phyloP scores from a whole-genome alignment of 2,888 invertebrate species.

The Gnatocerus cornutus region DNA sequence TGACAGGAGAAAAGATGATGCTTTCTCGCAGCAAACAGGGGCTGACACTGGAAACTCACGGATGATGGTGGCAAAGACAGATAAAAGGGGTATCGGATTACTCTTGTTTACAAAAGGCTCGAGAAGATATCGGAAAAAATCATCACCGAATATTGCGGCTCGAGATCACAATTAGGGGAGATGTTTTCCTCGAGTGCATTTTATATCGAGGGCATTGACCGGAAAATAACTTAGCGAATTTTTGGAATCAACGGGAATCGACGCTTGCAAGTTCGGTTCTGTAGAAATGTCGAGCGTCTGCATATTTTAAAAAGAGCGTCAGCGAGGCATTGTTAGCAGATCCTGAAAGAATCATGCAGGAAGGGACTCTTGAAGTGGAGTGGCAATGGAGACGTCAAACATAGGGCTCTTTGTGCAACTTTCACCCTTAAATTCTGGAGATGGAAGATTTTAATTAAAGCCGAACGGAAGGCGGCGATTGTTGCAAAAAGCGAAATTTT shows the following conservation, averaged over 20 bases:
- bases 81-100: constrained; percentile 48
- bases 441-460: neutral
- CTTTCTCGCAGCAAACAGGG: constrained; percentile 37
- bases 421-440: constrained; percentile 2
- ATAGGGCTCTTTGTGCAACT: constrained; percentile 18
- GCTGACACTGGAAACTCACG: constrained; percentile 40
- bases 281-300: constrained; percentile 17
- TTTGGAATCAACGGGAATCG: constrained; percentile 6
- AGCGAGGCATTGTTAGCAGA: constrained; percentile 22
- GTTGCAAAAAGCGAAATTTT: neutral
- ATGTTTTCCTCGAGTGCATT: neutral
- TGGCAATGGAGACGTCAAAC: constrained; percentile 33
- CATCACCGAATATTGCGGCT: constrained; percentile 23
- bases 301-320: constrained; percentile 33
- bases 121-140: constrained; percentile 30
- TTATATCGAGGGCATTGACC: neutral
- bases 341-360: constrained; percentile 32
- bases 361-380: constrained; percentile 24
- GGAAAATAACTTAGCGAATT: constrained; percentile 14
- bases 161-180: constrained; percentile 17
- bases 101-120: constrained; percentile 40
- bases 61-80: constrained; percentile 44
- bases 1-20: constrained; percentile 46
- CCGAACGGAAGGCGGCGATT: neutral
- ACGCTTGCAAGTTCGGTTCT: constrained; percentile 11